Conservation (phyloP, 2,888 invertebrate genomes). For the Rotaria macrura region DNA sequence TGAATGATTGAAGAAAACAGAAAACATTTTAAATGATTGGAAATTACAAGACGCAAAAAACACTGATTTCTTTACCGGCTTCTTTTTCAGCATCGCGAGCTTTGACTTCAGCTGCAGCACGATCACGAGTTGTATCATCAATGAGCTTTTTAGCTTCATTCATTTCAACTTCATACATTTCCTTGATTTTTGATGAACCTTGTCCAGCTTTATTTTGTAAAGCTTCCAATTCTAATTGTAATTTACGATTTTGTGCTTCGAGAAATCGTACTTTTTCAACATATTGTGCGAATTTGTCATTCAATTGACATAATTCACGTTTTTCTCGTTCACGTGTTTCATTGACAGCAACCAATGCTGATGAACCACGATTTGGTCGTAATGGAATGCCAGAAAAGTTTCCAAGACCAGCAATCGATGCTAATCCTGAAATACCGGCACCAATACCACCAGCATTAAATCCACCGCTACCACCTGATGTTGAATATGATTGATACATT, state of each 20-base stretch:
- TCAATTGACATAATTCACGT: slow-evolving; percentile 40
- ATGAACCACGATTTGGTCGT: slow-evolving; percentile 28
- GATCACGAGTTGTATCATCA: slow-evolving; percentile 52
- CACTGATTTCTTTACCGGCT: slow-evolving; percentile 23
- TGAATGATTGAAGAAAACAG: not conserved
- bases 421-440: not conserved
- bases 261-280: slow-evolving; percentile 51
- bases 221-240: slow-evolving; percentile 46
- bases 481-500: slow-evolving; percentile 25
- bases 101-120: slow-evolving; percentile 52
- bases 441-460: not conserved
- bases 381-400: slow-evolving; percentile 29
- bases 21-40: too few species aligned
- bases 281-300: slow-evolving; percentile 53
- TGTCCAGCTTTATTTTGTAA: slow-evolving; percentile 47
- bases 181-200: slow-evolving; percentile 47
- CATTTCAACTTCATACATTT: slow-evolving; percentile 52
- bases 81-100: slow-evolving; percentile 33
- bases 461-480: slow-evolving; percentile 11
- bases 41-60: too few species aligned
- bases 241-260: slow-evolving; percentile 50
- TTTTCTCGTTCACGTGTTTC: slow-evolving; percentile 34
- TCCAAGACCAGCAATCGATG: slow-evolving; percentile 7
- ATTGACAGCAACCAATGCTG: slow-evolving; percentile 32
- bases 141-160: slow-evolving; percentile 52